Evolutionary conservation across 2,888 invertebrate genomes (phyloP), one percentile per base, ranked within the genome.

Genomic region (Iselma pallidipennis): DNA sequence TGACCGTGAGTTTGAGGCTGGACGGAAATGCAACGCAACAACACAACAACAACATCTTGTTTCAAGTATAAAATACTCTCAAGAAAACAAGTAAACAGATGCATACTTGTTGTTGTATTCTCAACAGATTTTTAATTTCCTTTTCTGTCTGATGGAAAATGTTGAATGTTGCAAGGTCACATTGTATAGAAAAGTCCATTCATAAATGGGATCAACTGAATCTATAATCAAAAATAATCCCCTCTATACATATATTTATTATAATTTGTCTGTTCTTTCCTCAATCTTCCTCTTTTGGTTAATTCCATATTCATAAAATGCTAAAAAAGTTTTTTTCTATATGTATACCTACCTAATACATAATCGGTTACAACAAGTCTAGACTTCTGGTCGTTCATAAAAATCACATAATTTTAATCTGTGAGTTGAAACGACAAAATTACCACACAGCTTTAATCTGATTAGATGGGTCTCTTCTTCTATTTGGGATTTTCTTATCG

Each of bases 151-250:
- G 42, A 6, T 55, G 2, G 37, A 45, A 51, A 25, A 55, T n/a
- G n/a, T n/a, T n/a, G 45, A 21, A 9, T 23, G 45, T 12, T 45
- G 45, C 55, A 55, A 55, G 55, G 55, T 37, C 55, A 55, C 21
- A 42, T 16, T n/a, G n/a, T n/a, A n/a, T n/a, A 55, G 42, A 55
- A 55, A 45, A 45, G 33, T 29, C 45, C 55, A 55, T 55, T 55
- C 55, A 55, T 55, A 29, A 55, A 25, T 37, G 21, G 12, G 19
- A 19, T 14, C 42, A 55, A 45, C 37, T 37, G n/a, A n/a, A 37
- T 19, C 1, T 14, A 33, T 14, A 4, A 16, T 16, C 16, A 4
- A 37, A n/a, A 37, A 16, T 37, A 19, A 37, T 37, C 16, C 16
- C 37, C 37, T 37, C 16, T 19, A 37, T 6, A 9, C 5, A 7